phyloP scores from a whole-genome alignment of 2,113 vertebrate species.

The Alectura lathami region DNA sequence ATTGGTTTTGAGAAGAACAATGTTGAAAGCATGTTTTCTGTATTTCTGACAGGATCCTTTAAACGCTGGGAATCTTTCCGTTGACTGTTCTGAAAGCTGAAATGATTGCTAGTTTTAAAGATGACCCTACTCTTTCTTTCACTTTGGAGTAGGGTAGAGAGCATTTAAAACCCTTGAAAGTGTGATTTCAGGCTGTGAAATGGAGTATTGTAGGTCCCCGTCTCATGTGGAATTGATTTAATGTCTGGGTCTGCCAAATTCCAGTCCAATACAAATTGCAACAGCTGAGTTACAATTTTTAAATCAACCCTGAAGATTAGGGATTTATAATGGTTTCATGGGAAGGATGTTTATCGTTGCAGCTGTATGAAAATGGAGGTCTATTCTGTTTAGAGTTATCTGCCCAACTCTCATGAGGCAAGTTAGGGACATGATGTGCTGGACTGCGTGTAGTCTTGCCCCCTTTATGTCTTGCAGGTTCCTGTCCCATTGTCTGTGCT shows the following conservation, averaged over 20 bases:
- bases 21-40: neutral
- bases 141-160: neutral
- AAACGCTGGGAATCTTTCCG: neutral
- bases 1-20: neutral
- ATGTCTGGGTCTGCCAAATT: constrained; percentile 58
- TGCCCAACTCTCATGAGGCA: neutral
- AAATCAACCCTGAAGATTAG: constrained; percentile 57
- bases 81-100: neutral
- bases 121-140: neutral
- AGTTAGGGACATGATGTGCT: neutral
- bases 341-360: constrained; percentile 65
- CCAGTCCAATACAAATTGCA: constrained; percentile 42
- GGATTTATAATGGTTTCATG: constrained; percentile 56
- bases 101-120: neutral
- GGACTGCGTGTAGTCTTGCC: neutral
- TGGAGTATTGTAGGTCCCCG: neutral
- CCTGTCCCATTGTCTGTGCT: neutral
- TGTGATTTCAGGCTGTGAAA: constrained; percentile 38
- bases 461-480: neutral
- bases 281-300: constrained; percentile 69
- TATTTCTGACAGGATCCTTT: neutral
- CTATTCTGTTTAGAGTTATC: neutral
- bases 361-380: constrained; percentile 47
- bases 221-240: constrained; percentile 59
- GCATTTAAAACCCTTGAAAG: constrained; percentile 43